These are phyloP conservation scores for Netta rufina DNA, from an alignment of 2,797 vertebrate genomes.

Conservation along the genomic window DNA sequence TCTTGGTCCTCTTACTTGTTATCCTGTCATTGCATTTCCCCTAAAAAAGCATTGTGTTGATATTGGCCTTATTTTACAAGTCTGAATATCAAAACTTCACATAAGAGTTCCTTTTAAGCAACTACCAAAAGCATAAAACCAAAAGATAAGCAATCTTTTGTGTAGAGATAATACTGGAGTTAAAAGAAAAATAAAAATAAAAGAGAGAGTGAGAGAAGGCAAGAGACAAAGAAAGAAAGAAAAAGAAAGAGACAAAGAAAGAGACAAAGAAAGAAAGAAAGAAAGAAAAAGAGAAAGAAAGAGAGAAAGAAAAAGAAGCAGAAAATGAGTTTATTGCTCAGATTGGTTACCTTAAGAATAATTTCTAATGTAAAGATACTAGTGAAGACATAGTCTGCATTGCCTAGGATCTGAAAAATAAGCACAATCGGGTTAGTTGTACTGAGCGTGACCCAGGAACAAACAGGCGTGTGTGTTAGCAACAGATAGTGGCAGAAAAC, in stretches of 20 bases:
- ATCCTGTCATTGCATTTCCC: not conserved
- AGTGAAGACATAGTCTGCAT: constrained; percentile 99
- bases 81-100: not conserved
- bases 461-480: constrained; percentile 75
- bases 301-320: not conserved
- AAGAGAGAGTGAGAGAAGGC: not conserved
- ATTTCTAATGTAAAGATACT: constrained; percentile 99
- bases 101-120: not conserved
- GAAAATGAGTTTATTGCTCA: constrained; percentile 57
- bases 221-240: not conserved
- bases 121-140: not conserved
- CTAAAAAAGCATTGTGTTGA: not conserved
- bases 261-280: not conserved
- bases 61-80: not conserved
- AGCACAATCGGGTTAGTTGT: constrained; percentile 82
- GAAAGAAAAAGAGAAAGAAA: not conserved
- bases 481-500: constrained; percentile 69
- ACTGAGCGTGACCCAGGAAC: constrained; percentile 66
- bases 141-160: constrained; percentile 17
- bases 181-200: not conserved
- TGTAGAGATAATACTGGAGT: not conserved
- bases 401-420: constrained; percentile 96
- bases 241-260: not conserved
- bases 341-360: constrained; percentile 94
- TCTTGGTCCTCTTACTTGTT: not conserved